Conservation (phyloP, 2,113 vertebrate genomes). For the Hyperoodon ampullatus region DNA sequence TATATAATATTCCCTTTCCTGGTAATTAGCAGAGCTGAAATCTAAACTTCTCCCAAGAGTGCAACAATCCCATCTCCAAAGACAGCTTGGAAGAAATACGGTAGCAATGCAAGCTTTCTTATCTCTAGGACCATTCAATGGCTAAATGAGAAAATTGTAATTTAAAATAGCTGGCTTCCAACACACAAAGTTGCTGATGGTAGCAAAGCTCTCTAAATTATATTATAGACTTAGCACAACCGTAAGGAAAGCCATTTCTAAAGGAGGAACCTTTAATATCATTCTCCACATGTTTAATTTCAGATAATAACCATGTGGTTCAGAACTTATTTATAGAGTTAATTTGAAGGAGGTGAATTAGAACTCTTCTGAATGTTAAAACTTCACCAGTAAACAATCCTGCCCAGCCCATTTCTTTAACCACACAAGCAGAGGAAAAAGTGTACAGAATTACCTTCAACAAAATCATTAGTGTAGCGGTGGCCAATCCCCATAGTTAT, state of each 20-base stretch:
- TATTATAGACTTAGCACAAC: constrained; percentile 8
- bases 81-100: constrained; percentile 52
- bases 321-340: not conserved
- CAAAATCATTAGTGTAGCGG: not conserved
- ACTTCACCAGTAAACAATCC: not conserved
- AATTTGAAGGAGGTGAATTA: not conserved
- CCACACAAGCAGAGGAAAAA: not conserved
- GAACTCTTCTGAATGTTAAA: not conserved
- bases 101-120: constrained; percentile 28
- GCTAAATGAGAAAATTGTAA: constrained; percentile 59
- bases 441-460: not conserved
- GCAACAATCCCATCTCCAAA: constrained; percentile 12
- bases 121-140: constrained; percentile 43
- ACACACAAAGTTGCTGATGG: constrained; percentile 48
- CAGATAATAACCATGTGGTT: constrained; percentile 41
- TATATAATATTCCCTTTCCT: constrained; percentile 31
- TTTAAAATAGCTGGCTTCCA: constrained; percentile 54
- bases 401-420: not conserved
- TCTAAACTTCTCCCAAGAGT: not conserved
- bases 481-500: not conserved
- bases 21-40: constrained; percentile 43
- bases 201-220: constrained; percentile 39
- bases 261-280: constrained; percentile 18
- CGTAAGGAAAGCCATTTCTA: constrained; percentile 20
- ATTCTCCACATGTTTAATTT: constrained; percentile 17